phyloP scores from a whole-genome alignment of 1,140 invertebrate species.

The Drosophila orosa region DNA sequence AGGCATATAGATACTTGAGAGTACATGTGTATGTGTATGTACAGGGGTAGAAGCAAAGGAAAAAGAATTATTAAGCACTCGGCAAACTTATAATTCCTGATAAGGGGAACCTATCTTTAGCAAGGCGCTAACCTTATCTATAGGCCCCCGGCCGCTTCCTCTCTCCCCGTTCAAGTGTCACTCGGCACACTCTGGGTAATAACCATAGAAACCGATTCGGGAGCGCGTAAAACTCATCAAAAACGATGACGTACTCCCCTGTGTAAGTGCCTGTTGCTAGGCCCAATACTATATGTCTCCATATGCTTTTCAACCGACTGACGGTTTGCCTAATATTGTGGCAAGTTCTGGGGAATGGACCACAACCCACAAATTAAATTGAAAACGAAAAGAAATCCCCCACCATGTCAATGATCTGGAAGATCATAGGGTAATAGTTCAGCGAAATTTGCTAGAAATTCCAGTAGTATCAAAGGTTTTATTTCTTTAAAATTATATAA shows the following conservation, averaged over 20 bases:
- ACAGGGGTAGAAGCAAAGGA: slow-evolving; percentile 23
- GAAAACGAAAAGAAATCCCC: not conserved
- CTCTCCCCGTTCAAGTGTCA: slow-evolving; percentile 5
- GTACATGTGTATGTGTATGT: not conserved
- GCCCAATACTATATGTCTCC: slow-evolving; percentile 1
- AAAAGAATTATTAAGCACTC: slow-evolving; percentile 55
- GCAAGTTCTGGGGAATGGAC: slow-evolving; percentile 4
- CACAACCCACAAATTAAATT: slow-evolving; percentile 3
- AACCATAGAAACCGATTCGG: slow-evolving; percentile 48
- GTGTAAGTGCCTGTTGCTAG: slow-evolving; percentile 44
- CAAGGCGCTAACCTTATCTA: slow-evolving; percentile 59
- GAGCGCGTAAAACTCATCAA: slow-evolving; percentile 24
- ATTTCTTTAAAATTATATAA: not conserved
- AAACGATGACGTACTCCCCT: slow-evolving; percentile 26
- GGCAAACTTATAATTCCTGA: slow-evolving; percentile 72
- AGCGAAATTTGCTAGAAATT: not conserved
- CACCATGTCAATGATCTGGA: not conserved
- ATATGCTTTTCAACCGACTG: not conserved
- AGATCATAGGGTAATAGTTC: not conserved
- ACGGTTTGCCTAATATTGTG: slow-evolving; percentile 1
- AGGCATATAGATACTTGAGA: not conserved
- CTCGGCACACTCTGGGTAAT: slow-evolving; percentile 47
- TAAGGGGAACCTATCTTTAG: slow-evolving; percentile 60
- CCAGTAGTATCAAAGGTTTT: no score
- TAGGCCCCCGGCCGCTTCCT: slow-evolving; percentile 9